Conservation (phyloP, 1,140 invertebrate genomes). For the Bacillus rossius region DNA sequence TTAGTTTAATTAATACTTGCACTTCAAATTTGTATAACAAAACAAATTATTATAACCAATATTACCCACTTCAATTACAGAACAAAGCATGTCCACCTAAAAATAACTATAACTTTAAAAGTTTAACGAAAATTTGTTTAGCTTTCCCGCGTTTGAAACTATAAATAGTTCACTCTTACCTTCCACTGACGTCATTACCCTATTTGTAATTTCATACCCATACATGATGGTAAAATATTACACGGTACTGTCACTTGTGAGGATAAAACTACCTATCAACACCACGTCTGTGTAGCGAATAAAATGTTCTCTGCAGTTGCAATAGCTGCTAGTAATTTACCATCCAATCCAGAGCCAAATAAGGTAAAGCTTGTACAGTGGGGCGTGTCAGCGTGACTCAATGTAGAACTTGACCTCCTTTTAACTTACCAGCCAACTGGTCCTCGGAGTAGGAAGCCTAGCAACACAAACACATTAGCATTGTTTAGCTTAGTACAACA, state of each 20-base stretch:
- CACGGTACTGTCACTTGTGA: not conserved
- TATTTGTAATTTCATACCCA: conserved; percentile 46
- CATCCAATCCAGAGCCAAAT: conserved; percentile 34
- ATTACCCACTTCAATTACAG: too few relatives aligned
- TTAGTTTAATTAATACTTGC: too few relatives aligned
- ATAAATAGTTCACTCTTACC: too few relatives aligned
- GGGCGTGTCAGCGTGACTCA: conserved; percentile 34
- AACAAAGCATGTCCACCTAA: too few relatives aligned
- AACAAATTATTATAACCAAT: too few relatives aligned
- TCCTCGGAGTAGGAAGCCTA: conserved; percentile 86
- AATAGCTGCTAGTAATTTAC: conserved; percentile 25
- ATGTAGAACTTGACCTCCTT: conserved; percentile 33
- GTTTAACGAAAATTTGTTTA: too few relatives aligned
- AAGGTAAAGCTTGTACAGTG: conserved; percentile 30
- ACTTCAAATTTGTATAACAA: too few relatives aligned
- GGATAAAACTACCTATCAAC: not conserved
- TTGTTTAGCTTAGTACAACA: too few relatives aligned
- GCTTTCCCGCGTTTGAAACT: too few relatives aligned
- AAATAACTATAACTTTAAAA: too few relatives aligned
- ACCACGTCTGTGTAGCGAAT: not conserved
- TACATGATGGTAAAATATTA: conserved; percentile 38
- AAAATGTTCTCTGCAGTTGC: not conserved
- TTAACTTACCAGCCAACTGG: conserved; percentile 79
- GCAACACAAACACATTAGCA: too few relatives aligned
- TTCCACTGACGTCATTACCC: conserved; percentile 50